Conservation (phyloP, 1,140 invertebrate species). For the Tetragnatha versicolor region DNA sequence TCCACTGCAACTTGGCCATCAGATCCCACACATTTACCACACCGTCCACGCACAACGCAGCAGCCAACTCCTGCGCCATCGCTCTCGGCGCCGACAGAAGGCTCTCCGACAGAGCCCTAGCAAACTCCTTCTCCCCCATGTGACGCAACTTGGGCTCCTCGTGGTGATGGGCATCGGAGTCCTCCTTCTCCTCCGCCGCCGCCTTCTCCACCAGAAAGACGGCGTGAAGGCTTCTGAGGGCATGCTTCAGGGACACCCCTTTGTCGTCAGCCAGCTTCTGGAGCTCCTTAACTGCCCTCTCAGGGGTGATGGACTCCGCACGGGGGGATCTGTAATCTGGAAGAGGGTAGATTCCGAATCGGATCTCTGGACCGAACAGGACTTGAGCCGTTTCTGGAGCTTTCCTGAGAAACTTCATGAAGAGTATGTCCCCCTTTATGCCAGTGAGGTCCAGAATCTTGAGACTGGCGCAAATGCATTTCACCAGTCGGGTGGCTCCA, state of each 20-base stretch:
- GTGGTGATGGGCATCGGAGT: not conserved
- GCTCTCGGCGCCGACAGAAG: not conserved
- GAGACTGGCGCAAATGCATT: not conserved
- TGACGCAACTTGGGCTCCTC: not conserved
- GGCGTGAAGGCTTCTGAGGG: constrained; percentile 19
- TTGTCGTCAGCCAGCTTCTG: constrained; percentile 27
- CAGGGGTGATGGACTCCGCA: not conserved
- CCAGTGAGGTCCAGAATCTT: constrained; percentile 10
- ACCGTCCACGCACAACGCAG: not conserved
- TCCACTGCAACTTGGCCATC: not conserved
- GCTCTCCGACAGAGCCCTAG: not conserved
- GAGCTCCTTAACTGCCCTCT: not conserved
- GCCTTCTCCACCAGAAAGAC: not conserved
- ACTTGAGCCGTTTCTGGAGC: constrained; percentile 1
- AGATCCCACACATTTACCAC: constrained; percentile 25
- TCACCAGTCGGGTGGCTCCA: not conserved
- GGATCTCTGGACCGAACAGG: constrained; percentile 20
- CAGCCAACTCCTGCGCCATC: not conserved
- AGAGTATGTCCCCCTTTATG: not conserved
- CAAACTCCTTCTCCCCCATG: constrained; percentile 17
- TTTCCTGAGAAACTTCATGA: constrained; percentile 2
- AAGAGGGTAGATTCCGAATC: not conserved
- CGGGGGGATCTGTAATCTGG: too few relatives aligned
- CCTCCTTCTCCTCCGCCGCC: not conserved
- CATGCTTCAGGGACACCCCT: constrained; percentile 10